Evolutionary conservation across 1,140 invertebrate species (phyloP).

Genomic region (Brachionus plicatilis): DNA sequence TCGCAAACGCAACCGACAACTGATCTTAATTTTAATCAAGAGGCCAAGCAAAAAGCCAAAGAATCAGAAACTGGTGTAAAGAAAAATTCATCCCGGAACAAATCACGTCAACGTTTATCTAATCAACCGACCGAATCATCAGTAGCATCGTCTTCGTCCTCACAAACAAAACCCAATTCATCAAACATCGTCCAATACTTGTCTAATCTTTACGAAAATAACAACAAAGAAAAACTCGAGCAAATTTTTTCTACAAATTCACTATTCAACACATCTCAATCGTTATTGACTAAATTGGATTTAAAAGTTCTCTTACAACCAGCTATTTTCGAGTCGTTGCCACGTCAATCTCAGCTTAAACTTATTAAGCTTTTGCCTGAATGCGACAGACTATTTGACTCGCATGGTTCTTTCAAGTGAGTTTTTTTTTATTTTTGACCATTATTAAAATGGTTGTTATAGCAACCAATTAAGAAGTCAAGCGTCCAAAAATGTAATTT

Average conservation of each 20-base stretch:
- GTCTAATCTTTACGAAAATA: background rate
- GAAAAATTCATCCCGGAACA: background rate
- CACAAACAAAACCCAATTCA: background rate
- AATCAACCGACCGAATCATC: slow-evolving; percentile 24
- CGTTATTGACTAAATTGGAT: slow-evolving; percentile 37
- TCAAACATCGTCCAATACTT: background rate
- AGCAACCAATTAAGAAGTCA: background rate
- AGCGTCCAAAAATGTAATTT: background rate
- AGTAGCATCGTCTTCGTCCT: background rate
- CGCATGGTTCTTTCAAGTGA: slow-evolving; percentile 39
- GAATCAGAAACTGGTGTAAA: background rate
- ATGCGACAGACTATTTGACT: slow-evolving; percentile 29
- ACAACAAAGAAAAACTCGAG: background rate
- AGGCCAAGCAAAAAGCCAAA: background rate
- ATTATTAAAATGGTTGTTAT: background rate
- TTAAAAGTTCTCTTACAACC: slow-evolving; percentile 33
- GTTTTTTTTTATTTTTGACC: background rate
- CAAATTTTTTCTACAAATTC: slow-evolving; percentile 17
- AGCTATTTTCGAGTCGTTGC: slow-evolving; percentile 28
- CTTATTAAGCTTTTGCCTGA: slow-evolving; percentile 35
- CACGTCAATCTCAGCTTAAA: slow-evolving; percentile 35
- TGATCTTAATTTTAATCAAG: background rate
- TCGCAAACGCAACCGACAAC: background rate
- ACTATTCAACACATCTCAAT: slow-evolving; percentile 5
- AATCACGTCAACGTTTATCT: background rate